phyloP scores from a whole-genome alignment of 2,797 vertebrate genomes.

The Serranus cabrilla region DNA sequence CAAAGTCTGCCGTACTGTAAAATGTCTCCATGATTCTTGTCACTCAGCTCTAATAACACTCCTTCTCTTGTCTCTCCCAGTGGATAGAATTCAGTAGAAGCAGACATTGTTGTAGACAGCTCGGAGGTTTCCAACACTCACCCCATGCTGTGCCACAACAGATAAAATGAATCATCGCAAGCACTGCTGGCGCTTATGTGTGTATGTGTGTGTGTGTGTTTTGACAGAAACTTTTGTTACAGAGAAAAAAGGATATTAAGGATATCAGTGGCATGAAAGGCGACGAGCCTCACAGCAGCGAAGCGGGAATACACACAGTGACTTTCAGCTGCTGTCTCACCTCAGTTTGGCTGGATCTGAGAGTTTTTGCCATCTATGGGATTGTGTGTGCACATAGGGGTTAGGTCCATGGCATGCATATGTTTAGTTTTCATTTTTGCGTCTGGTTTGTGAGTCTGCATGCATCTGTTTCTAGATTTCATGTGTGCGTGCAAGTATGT shows the following conservation, averaged over 20 bases:
- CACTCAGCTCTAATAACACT: slow-evolving; percentile 51
- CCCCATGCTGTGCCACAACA: slow-evolving; percentile 68
- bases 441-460: background rate
- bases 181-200: slow-evolving; percentile 28
- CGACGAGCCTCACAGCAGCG: slow-evolving; percentile 30
- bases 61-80: slow-evolving; percentile 34
- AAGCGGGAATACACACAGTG: slow-evolving; percentile 39
- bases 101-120: slow-evolving; percentile 71
- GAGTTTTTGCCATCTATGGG: slow-evolving; percentile 36
- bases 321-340: slow-evolving; percentile 61
- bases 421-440: slow-evolving; percentile 22
- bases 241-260: slow-evolving; percentile 53
- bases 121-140: slow-evolving; percentile 65
- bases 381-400: background rate
- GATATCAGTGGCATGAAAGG: slow-evolving; percentile 57
- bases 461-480: slow-evolving; percentile 3
- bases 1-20: slow-evolving; percentile 19
- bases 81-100: slow-evolving; percentile 56
- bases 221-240: slow-evolving; percentile 67
- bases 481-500: slow-evolving; percentile 10
- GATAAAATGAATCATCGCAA: slow-evolving; percentile 71
- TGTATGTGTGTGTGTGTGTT: slow-evolving; percentile 38
- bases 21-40: slow-evolving; percentile 46
- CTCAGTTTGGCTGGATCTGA: slow-evolving; percentile 39
- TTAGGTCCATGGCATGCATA: background rate